Conservation (phyloP, 2,113 vertebrate genomes). For the Cettia cetti region DNA sequence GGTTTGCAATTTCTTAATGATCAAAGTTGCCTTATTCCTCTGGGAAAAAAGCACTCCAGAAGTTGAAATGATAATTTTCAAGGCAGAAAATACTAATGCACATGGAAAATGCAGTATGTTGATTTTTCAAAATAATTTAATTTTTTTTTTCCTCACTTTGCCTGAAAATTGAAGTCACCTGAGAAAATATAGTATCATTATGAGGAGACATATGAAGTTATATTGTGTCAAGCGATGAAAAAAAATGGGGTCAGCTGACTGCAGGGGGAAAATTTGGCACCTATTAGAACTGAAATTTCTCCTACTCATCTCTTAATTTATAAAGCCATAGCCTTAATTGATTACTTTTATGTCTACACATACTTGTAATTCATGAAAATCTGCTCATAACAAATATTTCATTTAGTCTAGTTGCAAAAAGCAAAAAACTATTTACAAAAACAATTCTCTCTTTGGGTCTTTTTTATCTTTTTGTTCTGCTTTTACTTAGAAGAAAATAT, state of each 20-base stretch:
- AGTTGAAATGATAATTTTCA: not conserved
- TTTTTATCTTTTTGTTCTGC: not conserved
- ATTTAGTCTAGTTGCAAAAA: not conserved
- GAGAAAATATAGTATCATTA: not conserved
- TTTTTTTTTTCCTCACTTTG: not conserved
- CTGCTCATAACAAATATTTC: not conserved
- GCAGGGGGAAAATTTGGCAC: fast-evolving
- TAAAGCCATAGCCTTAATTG: not conserved
- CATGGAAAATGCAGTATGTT: not conserved
- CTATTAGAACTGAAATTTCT: not conserved
- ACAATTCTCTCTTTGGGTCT: not conserved
- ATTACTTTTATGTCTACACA: not conserved
- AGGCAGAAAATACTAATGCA: not conserved
- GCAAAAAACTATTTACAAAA: not conserved
- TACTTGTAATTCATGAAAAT: not conserved
- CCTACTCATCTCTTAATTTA: not conserved
- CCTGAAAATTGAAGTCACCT: not conserved
- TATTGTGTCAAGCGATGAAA: not conserved
- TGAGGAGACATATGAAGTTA: not conserved
- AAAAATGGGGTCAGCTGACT: fast-evolving
- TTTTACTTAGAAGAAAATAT: not conserved
- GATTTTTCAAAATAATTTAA: not conserved
- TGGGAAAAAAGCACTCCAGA: not conserved
- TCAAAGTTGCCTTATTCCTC: not conserved
- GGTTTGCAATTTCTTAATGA: not conserved